phyloP scores from a whole-genome alignment of 2,113 vertebrate species.

The Leptodactylus fuscus region DNA sequence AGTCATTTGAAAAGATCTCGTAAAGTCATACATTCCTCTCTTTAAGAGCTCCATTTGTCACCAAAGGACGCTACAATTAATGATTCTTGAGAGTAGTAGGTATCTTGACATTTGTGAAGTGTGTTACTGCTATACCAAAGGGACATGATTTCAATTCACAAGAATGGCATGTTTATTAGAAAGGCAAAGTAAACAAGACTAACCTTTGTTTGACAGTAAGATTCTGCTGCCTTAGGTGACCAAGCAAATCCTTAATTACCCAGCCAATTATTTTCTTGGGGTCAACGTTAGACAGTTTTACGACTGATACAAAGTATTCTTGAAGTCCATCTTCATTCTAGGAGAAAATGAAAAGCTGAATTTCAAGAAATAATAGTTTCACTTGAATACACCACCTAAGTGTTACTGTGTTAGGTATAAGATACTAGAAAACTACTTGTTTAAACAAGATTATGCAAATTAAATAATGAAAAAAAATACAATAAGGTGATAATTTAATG shows the following conservation, averaged over 20 bases:
- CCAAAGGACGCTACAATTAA: neutral
- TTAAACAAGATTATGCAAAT: no score
- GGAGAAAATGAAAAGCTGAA: conserved; percentile 50
- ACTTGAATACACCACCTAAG: neutral
- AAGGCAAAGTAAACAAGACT: conserved; percentile 63
- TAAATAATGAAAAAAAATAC: no score
- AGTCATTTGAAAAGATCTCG: neutral
- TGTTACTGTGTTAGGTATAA: neutral
- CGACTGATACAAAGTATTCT: conserved; percentile 88
- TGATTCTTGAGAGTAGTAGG: neutral
- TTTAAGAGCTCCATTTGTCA: neutral
- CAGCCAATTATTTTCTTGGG: conserved; percentile 91
- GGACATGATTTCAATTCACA: neutral
- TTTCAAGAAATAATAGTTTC: conserved; percentile 12
- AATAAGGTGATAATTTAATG: no score
- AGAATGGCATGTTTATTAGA: conserved; percentile 18
- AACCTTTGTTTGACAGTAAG: conserved; percentile 88
- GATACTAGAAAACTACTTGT: neutral
- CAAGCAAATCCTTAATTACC: conserved; percentile 86
- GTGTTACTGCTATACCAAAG: neutral
- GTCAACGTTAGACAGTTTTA: conserved; percentile 80
- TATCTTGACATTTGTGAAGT: neutral
- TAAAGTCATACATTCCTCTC: neutral
- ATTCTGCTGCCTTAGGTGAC: conserved; percentile 83
- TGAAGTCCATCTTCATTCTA: conserved; percentile 92